phyloP scores from a whole-genome alignment of 2,888 invertebrate species.

The Pherbina coryleti region DNA sequence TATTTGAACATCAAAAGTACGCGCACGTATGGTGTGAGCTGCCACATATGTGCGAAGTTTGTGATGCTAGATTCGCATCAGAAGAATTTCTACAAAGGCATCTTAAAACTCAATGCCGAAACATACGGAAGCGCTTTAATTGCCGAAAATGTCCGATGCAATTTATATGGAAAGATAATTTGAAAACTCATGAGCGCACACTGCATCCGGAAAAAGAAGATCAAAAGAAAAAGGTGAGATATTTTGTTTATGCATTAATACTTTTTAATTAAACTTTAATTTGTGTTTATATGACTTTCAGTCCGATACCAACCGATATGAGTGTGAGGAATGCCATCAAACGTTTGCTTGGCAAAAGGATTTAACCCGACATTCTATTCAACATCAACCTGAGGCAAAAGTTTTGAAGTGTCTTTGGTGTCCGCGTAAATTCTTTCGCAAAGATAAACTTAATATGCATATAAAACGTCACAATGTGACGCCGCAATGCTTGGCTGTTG shows the following conservation, averaged over 20 bases:
- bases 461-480: conserved; percentile 59
- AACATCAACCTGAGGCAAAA: conserved; percentile 57
- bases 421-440: conserved; percentile 62
- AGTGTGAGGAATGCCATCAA: conserved; percentile 55
- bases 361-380: conserved; percentile 59
- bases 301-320: conserved; percentile 42
- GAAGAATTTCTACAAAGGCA: conserved; percentile 71
- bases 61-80: conserved; percentile 72
- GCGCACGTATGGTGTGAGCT: conserved; percentile 69
- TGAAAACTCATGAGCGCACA: conserved; percentile 56
- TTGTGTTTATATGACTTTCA: conserved; percentile 28
- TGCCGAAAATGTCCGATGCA: conserved; percentile 64
- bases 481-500: conserved; percentile 53
- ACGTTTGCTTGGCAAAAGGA: conserved; percentile 58
- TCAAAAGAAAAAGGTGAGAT: conserved; percentile 43
- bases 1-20: conserved; percentile 61
- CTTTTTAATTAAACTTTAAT: not conserved
- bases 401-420: conserved; percentile 64
- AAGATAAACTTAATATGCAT: conserved; percentile 61
- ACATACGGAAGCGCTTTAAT: conserved; percentile 57
- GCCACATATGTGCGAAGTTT: conserved; percentile 71
- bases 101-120: conserved; percentile 68
- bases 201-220: conserved; percentile 49
- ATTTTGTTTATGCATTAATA: not conserved
- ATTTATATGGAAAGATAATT: conserved; percentile 66